phyloP scores from a whole-genome alignment of 2,888 invertebrate species.

The Phyllotreta striolata region DNA sequence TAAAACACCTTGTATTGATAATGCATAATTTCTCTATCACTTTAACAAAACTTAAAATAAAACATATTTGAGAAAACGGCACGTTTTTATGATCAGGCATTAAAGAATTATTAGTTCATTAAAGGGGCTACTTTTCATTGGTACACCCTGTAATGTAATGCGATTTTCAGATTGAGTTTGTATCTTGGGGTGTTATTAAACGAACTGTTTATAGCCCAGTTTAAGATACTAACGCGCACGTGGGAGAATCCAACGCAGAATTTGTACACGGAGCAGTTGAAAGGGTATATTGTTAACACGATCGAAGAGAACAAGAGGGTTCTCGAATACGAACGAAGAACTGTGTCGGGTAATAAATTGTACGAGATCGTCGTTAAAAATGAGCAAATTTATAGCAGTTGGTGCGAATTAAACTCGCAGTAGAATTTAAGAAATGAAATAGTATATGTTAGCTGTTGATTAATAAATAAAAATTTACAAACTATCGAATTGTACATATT shows the following conservation, averaged over 20 bases:
- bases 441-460: too few species aligned
- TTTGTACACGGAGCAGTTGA: slow-evolving; percentile 21
- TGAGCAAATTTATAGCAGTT: slow-evolving; percentile 63
- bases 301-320: slow-evolving; percentile 62
- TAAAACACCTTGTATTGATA: too few species aligned
- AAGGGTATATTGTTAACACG: slow-evolving; percentile 62
- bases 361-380: slow-evolving; percentile 60
- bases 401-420: slow-evolving; percentile 60
- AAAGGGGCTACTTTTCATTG: too few species aligned
- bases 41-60: too few species aligned
- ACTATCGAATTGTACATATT: too few species aligned
- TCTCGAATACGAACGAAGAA: slow-evolving; percentile 65
- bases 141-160: too few species aligned
- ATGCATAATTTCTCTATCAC: too few species aligned
- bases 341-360: slow-evolving; percentile 66
- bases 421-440: background rate
- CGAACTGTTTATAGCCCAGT: slow-evolving; percentile 51
- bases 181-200: slow-evolving; percentile 81
- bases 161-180: slow-evolving; percentile 69
- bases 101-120: too few species aligned
- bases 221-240: slow-evolving; percentile 51
- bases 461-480: too few species aligned
- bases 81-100: too few species aligned
- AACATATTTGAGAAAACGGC: too few species aligned
- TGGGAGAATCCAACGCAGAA: slow-evolving; percentile 61